phyloP scores from a whole-genome alignment of 2,888 invertebrate genomes.

The Formica aserva region DNA sequence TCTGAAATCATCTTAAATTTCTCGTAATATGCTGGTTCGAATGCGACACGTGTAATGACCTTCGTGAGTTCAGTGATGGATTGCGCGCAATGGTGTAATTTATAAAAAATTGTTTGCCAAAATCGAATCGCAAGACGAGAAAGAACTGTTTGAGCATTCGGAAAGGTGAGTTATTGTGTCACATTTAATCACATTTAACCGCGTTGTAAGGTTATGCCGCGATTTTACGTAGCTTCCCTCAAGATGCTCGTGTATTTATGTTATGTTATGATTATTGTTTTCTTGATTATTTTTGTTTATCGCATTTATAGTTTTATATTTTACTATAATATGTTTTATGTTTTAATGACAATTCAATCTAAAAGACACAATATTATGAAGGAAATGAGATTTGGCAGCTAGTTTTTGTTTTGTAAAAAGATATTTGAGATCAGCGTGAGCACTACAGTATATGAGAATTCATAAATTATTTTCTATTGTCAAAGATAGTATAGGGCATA shows the following conservation, averaged over 20 bases:
- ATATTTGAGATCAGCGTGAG: not conserved
- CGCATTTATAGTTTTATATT: not conserved
- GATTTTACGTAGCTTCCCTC: not conserved
- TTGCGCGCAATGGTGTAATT: not conserved
- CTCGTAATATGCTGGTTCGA: not conserved
- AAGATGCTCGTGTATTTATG: not conserved
- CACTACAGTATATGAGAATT: not conserved
- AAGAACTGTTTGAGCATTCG: not conserved
- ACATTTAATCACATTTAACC: not conserved
- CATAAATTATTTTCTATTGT: not conserved
- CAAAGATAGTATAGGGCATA: not conserved
- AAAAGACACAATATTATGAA: not conserved
- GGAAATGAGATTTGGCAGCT: not conserved
- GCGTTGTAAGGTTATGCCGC: conserved; percentile 6
- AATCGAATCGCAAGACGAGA: not conserved
- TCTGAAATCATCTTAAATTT: not conserved
- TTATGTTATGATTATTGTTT: not conserved
- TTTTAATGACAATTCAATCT: not conserved
- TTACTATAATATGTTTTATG: not conserved
- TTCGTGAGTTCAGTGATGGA: not conserved
- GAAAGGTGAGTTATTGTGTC: not conserved
- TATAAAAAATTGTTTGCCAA: not conserved
- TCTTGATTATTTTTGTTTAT: not conserved
- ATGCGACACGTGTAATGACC: not conserved
- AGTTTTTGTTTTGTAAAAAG: not conserved